These are phyloP conservation scores for Halcyon badia DNA, from an alignment of 2,797 vertebrate genomes.

Conservation along the genomic window DNA sequence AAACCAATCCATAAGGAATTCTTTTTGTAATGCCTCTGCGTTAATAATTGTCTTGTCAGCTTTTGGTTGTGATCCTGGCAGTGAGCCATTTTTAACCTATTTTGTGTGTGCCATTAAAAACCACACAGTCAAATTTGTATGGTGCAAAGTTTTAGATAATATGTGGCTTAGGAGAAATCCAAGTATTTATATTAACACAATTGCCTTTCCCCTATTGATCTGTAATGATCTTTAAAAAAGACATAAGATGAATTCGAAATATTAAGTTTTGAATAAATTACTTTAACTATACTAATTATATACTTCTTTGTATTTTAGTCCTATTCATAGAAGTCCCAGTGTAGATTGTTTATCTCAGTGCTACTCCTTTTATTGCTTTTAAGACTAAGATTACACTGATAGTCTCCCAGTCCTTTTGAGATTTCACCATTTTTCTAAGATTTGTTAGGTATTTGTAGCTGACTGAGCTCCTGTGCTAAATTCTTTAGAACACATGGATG, in stretches of 20 bases:
- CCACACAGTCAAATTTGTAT: background rate
- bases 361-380: background rate
- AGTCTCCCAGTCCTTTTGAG: background rate
- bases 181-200: background rate
- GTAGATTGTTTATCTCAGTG: background rate
- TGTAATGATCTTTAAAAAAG: background rate
- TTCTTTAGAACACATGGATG: background rate
- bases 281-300: background rate
- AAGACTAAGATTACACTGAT: background rate
- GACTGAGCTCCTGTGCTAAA: background rate
- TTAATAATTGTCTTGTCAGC: background rate
- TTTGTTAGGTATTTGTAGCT: background rate
- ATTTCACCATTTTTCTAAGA: background rate
- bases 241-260: background rate
- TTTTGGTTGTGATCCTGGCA: background rate
- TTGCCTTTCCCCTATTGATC: background rate
- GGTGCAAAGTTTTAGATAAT: background rate
- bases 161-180: background rate
- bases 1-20: background rate
- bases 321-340: background rate
- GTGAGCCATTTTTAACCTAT: background rate
- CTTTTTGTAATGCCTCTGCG: background rate
- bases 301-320: background rate
- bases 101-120: background rate
- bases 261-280: background rate